Base-by-base conservation (phyloP, 2,113 vertebrate species). In the Nothoprocta perdicaria region DNA sequence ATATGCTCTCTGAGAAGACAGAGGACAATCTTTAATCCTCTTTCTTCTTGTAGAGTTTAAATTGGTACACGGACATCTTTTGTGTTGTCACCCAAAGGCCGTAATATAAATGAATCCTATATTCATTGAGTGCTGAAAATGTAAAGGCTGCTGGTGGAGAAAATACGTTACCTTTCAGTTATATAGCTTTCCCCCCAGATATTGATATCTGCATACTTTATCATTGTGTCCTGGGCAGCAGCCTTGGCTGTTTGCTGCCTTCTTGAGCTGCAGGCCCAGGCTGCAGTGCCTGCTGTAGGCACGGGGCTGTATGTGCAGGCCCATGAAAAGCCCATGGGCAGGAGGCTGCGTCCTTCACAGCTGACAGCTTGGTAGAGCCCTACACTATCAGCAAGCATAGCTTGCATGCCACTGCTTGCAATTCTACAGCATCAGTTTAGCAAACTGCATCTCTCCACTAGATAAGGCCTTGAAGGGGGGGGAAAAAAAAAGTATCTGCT, bases 281-380 rank as follows among this genome's bases (percentile, higher is more conserved):
- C 27, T 57, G 27, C 27, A 57, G 27, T 31, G 31, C 9, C 53
- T 57, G 29, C 53, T 31, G 53, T 18, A 6, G 29, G 53, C 16
- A 13, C 18, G 43, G 50, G 6, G 11, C 18, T 12, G 8, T 22
- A 17, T 6, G 8, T 0, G 0, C 10, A 72, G 22, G 45, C 58
- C 60, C 35, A 24, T 26, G 33, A 16, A 61, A 48, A 74, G 26
- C 12, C 31, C 38, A 18, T 15, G 21, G n/a, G n/a, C n/a, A n/a
- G 17, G 55, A 53, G 21, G 18, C 5, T 53, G 15, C n/a, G 43
- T n/a, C 57, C 21, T 53, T 65, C 83, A 35, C 29, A n/a, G 38
- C n/a, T 0, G 2, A 60, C 38, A 65, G 26, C 57, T 65, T 29
- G 41, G 43, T 14, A 46, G 27, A 86, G 12, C 48, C 35, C 16